A percentile compares a stretch with the other conserved stretches of the same genome.
These are phyloP conservation scores for Synanthedon tipuliformis DNA, from an alignment of 2,888 invertebrate genomes.

Conservation along the genomic window DNA sequence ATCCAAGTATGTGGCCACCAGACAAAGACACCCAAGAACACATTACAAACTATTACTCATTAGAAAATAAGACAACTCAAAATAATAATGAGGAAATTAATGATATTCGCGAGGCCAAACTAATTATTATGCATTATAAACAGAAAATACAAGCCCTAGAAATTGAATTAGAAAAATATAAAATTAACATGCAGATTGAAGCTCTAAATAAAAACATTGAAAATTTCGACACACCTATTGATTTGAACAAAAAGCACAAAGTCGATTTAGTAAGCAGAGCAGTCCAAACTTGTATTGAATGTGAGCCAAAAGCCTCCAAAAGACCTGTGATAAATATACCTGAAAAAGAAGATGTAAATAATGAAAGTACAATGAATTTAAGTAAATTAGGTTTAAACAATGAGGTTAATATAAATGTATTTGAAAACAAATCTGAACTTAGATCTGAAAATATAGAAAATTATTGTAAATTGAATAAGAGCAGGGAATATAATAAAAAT, in stretches of 20 bases:
- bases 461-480: conserved; percentile 67
- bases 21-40: conserved; percentile 29
- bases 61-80: conserved; percentile 33
- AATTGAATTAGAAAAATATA: conserved; percentile 49
- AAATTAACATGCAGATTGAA: conserved; percentile 44
- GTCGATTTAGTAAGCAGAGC: conserved; percentile 37
- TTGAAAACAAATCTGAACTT: conserved; percentile 31
- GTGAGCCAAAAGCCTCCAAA: conserved; percentile 34
- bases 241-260: conserved; percentile 23
- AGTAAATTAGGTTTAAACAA: conserved; percentile 42
- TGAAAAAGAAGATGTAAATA: conserved; percentile 56
- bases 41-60: conserved; percentile 13
- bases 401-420: conserved; percentile 27
- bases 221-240: conserved; percentile 28
- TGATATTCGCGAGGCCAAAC: conserved; percentile 50
- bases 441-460: conserved; percentile 67
- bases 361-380: conserved; percentile 44
- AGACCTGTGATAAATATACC: conserved; percentile 58
- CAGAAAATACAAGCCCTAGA: conserved; percentile 46
- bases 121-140: conserved; percentile 44
- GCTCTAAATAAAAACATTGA: conserved; percentile 43
- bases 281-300: conserved; percentile 34
- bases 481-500: conserved; percentile 48
- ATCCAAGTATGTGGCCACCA: conserved; percentile 81
- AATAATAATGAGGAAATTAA: conserved; percentile 51